A percentile compares a stretch with the other conserved stretches of the same genome.
phyloP scores from a whole-genome alignment of 2,888 invertebrate genomes.

The Alentia gelatinosa region DNA sequence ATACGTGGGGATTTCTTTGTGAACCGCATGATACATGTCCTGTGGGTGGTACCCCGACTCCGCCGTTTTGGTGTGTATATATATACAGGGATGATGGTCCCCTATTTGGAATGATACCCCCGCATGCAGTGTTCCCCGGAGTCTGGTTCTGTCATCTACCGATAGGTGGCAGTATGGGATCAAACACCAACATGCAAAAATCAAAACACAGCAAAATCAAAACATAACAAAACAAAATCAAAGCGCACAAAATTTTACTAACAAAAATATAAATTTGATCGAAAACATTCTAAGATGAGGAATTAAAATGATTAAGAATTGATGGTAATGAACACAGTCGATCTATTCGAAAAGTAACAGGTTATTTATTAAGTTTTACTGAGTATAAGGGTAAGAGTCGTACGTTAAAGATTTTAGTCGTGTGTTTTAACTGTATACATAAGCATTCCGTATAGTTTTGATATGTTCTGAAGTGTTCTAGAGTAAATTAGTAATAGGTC shows the following conservation, averaged over 20 bases:
- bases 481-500: not conserved
- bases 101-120: not conserved
- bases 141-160: not conserved
- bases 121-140: constrained; percentile 30
- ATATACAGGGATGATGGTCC: not conserved
- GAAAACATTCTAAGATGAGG: not conserved
- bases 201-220: not conserved
- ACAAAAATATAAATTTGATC: not conserved
- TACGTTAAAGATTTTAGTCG: not conserved
- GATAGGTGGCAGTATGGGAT: not conserved
- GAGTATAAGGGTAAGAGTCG: not conserved
- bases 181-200: not conserved
- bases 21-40: too few species aligned
- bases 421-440: too few species aligned
- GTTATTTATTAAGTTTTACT: not conserved
- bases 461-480: not conserved
- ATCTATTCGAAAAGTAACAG: too few species aligned
- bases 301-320: not conserved
- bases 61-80: too few species aligned
- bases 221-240: not conserved
- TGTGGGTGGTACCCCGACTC: too few species aligned
- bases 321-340: too few species aligned
- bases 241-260: not conserved
- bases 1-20: too few species aligned
- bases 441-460: not conserved